Evolutionary conservation across 35 echinoderm and acorn worm genomes (phyloP).

Genomic region (Eucidaris tribuloides): DNA sequence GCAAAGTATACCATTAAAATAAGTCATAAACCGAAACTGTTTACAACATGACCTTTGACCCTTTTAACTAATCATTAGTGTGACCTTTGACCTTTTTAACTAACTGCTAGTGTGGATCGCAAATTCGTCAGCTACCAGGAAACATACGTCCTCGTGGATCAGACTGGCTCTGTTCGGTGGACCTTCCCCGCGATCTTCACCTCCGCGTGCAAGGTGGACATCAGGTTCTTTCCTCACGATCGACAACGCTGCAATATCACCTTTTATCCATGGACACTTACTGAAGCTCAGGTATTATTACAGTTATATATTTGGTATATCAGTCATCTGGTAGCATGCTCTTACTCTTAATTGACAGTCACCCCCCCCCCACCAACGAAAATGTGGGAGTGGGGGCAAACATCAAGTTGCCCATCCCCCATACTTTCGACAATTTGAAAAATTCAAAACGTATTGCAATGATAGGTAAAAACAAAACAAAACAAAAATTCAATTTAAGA

Average conservation of each 20-base stretch:
- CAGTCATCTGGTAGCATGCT: too few relatives aligned
- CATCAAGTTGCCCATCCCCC: not conserved
- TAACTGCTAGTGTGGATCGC: not conserved
- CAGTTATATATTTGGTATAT: not conserved
- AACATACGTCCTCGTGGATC: not conserved
- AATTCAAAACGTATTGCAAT: not conserved
- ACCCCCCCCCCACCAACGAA: too few relatives aligned
- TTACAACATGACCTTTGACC: too few relatives aligned
- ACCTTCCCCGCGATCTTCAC: not conserved
- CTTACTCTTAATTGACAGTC: too few relatives aligned
- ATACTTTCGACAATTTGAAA: not conserved
- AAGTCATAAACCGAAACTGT: too few relatives aligned
- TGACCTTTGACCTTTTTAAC: too few relatives aligned
- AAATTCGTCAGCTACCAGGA: not conserved
- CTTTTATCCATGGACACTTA: not conserved
- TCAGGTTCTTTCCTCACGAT: not conserved
- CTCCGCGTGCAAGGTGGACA: not conserved
- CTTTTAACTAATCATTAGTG: too few relatives aligned
- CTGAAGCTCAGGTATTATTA: not conserved
- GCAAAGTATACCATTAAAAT: too few relatives aligned
- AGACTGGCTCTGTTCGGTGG: not conserved
- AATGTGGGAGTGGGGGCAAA: not conserved
- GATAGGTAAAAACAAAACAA: too few relatives aligned
- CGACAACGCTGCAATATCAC: not conserved
- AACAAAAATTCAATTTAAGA: too few relatives aligned